These are phyloP conservation scores for Listrodromus nycthemerus DNA, from an alignment of 2,888 invertebrate genomes.

Conservation along the genomic window DNA sequence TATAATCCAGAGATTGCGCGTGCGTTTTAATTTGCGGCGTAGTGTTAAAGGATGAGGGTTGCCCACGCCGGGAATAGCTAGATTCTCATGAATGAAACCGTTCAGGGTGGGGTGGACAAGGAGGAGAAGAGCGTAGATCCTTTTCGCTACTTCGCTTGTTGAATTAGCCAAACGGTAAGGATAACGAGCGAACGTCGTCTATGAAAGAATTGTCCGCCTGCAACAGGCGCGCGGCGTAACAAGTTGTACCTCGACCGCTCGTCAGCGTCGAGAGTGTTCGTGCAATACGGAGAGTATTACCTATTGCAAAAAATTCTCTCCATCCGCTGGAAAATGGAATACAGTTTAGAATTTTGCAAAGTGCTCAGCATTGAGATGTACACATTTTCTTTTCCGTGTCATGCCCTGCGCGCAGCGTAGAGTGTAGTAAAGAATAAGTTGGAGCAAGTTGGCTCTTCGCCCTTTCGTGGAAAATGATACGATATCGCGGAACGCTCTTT, in stretches of 20 bases:
- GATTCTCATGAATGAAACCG: slow-evolving; percentile 69
- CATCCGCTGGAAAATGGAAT: slow-evolving; percentile 55
- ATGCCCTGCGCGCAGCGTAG: not conserved
- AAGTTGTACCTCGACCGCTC: slow-evolving; percentile 18
- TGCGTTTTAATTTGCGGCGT: slow-evolving; percentile 26
- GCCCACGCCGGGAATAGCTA: slow-evolving; percentile 56
- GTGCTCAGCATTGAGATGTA: slow-evolving; percentile 48
- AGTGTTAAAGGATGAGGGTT: slow-evolving; percentile 50
- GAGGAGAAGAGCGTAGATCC: slow-evolving; percentile 33
- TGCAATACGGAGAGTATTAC: slow-evolving; percentile 60
- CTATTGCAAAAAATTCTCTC: slow-evolving; percentile 58
- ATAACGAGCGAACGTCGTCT: slow-evolving; percentile 60
- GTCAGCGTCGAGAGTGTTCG: slow-evolving; percentile 40
- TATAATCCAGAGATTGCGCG: slow-evolving; percentile 62
- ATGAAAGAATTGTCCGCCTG: slow-evolving; percentile 64
- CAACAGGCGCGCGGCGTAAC: slow-evolving; percentile 51
- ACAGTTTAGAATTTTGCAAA: slow-evolving; percentile 62
- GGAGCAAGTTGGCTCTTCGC: slow-evolving; percentile 24
- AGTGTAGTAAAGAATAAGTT: slow-evolving; percentile 48
- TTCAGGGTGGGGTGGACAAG: slow-evolving; percentile 54
- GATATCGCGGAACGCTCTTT: slow-evolving; percentile 18
- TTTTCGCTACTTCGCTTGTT: slow-evolving; percentile 58
- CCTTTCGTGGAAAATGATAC: slow-evolving; percentile 19
- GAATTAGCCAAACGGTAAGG: slow-evolving; percentile 69
- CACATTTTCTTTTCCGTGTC: not conserved